These are phyloP conservation scores for Antigone vipio DNA, from an alignment of 2,113 vertebrate species.

Conservation along the genomic window DNA sequence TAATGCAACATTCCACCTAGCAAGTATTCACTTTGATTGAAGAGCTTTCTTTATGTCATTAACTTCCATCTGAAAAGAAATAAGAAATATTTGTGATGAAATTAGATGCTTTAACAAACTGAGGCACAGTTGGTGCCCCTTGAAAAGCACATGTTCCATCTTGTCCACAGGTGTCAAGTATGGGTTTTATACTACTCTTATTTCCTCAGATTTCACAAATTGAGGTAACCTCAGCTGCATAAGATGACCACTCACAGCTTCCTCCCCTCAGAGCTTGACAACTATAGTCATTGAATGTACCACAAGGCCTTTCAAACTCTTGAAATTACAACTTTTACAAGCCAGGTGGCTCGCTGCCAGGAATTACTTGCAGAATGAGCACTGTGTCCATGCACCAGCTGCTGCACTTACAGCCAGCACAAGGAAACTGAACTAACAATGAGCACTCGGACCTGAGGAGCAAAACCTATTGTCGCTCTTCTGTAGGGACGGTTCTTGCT, in stretches of 20 bases:
- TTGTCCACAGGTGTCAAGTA: not conserved
- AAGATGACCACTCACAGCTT: not conserved
- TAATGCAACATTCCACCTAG: conserved; percentile 72
- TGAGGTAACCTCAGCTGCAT: not conserved
- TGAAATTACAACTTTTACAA: not conserved
- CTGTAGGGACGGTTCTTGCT: not conserved
- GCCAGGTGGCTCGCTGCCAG: not conserved
- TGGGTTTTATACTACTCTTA: not conserved
- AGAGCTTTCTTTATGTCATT: conserved; percentile 97
- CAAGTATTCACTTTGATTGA: conserved; percentile 87
- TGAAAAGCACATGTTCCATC: not conserved
- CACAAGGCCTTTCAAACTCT: not conserved
- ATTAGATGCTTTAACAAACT: not conserved
- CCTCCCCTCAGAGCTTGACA: not conserved
- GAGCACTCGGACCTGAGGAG: not conserved
- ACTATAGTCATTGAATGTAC: not conserved
- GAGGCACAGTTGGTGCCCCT: not conserved
- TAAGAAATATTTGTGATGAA: not conserved
- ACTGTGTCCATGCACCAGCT: not conserved
- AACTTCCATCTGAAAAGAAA: conserved; percentile 87
- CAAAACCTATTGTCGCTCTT: not conserved
- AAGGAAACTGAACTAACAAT: not conserved
- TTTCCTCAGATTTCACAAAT: not conserved
- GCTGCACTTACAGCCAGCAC: not conserved
- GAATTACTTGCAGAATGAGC: not conserved